phyloP scores from a whole-genome alignment of 1,140 invertebrate genomes.

The Anastatus disparis region DNA sequence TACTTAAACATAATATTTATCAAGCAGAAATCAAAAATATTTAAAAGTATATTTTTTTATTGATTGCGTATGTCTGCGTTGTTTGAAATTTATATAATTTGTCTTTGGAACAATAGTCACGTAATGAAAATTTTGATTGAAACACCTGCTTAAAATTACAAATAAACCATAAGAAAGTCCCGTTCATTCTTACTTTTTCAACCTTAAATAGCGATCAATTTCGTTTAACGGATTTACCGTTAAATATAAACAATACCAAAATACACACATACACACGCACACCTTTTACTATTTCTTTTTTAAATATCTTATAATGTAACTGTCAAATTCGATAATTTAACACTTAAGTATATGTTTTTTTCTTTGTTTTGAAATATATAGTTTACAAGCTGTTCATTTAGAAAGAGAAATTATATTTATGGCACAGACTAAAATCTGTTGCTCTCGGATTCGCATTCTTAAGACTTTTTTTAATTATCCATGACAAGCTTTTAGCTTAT shows the following conservation, averaged over 20 bases:
- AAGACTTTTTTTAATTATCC: neutral
- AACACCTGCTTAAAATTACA: neutral
- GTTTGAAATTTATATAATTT: no score
- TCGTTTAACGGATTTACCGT: constrained; percentile 7
- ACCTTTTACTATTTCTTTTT: no score
- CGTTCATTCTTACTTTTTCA: constrained; percentile 12
- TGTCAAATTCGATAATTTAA: neutral
- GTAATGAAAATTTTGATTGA: no score
- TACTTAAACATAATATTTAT: no score
- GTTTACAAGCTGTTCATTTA: no score
- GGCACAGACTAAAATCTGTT: neutral
- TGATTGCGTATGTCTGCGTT: neutral
- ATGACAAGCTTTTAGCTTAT: neutral
- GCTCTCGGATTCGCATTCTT: neutral
- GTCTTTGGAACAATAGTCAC: no score
- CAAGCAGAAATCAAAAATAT: no score
- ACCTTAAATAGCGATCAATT: constrained; percentile 7
- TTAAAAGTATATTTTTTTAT: no score
- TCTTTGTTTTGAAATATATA: no score
- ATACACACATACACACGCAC: no score
- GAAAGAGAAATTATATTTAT: no score
- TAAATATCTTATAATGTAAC: neutral
- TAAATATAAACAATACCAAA: neutral
- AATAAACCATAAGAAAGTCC: neutral
- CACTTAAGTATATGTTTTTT: no score